Percentiles rank a stretch among this genome's conserved stretches.
phyloP scores from a whole-genome alignment of 2,888 invertebrate genomes.

The Polydrusus tereticollis region DNA sequence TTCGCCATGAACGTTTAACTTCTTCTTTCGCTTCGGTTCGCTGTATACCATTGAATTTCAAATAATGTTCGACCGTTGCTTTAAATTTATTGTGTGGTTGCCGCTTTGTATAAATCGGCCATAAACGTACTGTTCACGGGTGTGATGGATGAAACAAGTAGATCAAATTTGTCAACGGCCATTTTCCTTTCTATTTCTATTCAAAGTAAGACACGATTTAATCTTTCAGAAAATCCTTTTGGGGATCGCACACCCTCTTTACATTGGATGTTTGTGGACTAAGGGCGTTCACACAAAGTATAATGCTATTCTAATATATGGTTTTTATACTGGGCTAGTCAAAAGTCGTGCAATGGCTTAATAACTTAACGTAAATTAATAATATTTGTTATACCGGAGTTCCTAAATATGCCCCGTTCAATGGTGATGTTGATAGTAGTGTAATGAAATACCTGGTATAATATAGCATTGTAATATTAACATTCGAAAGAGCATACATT shows the following conservation, averaged over 20 bases:
- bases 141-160: conserved; percentile 18
- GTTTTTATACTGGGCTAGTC: too few relatives aligned
- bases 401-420: too few relatives aligned
- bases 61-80: conserved; percentile 14
- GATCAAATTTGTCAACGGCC: conserved; percentile 7
- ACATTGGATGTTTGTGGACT: neutral
- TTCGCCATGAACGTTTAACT: neutral
- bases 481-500: too few relatives aligned
- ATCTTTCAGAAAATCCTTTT: conserved; percentile 1
- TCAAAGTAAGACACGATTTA: neutral
- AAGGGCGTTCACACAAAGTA: neutral
- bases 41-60: conserved; percentile 34
- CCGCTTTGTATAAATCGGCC: conserved; percentile 15
- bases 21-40: conserved; percentile 4
- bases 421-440: too few relatives aligned
- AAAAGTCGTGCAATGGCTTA: too few relatives aligned
- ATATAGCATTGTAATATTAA: too few relatives aligned
- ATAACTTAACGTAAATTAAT: too few relatives aligned
- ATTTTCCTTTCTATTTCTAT: conserved; percentile 11
- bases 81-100: conserved; percentile 37
- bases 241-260: neutral
- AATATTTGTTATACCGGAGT: too few relatives aligned
- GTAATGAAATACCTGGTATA: too few relatives aligned
- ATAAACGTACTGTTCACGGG: conserved; percentile 2
- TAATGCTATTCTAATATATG: too few relatives aligned